Evolutionary conservation across 2,888 invertebrate genomes (phyloP), one percentile per base, ranked within the genome.

Genomic region (Agrochola litura): DNA sequence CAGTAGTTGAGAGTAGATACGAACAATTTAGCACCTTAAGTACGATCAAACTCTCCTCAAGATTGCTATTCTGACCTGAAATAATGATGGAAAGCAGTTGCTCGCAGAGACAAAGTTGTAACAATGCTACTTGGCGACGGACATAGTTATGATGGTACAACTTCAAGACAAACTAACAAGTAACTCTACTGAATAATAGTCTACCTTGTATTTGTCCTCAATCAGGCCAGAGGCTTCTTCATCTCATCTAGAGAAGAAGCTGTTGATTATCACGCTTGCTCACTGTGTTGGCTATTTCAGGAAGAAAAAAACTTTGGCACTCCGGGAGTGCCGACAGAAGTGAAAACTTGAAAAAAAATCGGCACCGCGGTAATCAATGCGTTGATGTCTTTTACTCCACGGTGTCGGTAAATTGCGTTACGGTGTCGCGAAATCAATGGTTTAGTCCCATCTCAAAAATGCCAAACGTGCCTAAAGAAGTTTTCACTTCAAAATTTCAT

Each of bases 101-200:
- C 22, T 64, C 8, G 16, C 16, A 6, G 12, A 49, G 16, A 41
- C 22, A 58, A 76, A 76, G 46, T 76, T 64, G 0, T 76, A 64
- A 76, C 76, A 46, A 56, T 37, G 16, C 12, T 76, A 49, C 64
- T 76, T 14, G 8, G 4, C 6, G 14, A 25, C 37, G 14, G 37
- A 16, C 16, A 46, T 54, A 63, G 46, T 64, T 46, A 25, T 16
- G 22, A 73, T 22, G 43, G 30, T 10, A 16, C 10, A 76, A 76
- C 46, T 76, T 54, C 25, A 37, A 5, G 19, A 64, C 16, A 64
- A 76, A 37, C 10, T 46, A 37, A 56, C 64, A 64, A 56, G 54
- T 9, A 64, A 49, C 56, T 63, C 1, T n/a, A n/a, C 52, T 25
- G 3, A 63, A 41, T 43, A 46, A 73, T 30, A 58, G 22, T 16